Evolutionary conservation across 2,888 invertebrate genomes (phyloP), one percentile per base, ranked within the genome.

Genomic region (Diplolepis rosae): DNA sequence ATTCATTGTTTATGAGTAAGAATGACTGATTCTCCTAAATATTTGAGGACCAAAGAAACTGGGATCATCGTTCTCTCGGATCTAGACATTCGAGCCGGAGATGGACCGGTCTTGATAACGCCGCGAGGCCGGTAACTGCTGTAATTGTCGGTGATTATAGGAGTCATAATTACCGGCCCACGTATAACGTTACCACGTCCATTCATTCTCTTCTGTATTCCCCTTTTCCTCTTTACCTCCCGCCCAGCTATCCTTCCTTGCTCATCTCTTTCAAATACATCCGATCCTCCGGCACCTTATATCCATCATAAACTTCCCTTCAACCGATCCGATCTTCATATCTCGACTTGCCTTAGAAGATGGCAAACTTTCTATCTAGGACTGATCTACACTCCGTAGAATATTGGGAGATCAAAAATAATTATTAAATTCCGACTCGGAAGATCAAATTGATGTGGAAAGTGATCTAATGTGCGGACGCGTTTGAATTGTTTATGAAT

Each of bases 111-210:
- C 80, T 83, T 82, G 84, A 86, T 87, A 86, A 83, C 83, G 82
- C 83, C 84, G 82, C 81, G 82, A 82, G 83, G 79, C 81, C 82
- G 85, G 86, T 86, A 85, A 87, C 85, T 85, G 84, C 85, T 81
- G 84, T 87, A 87, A 87, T 86, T 84, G 85, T 83, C 85, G 84
- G 82, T 86, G 85, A 87, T 87, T 86, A 87, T 85, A 85, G 85
- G 84, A 87, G 84, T 87, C 86, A 86, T 87, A 87, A 87, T 86
- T 85, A 84, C 82, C 79, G 79, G 80, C 77, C 81, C 80, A 75
- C 80, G 80, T 82, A 80, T 82, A 82, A 83, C 82, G 82, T 83
- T 83, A 81, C 79, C 81, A 74, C 77, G 83, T 83, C 81, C 83
- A 83, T 86, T 86, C 83, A 83, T 85, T 82, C 82, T 77, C 79